Percentiles rank a stretch among this genome's conserved stretches.
These are phyloP conservation scores for Parascotia fuliginaria DNA, from an alignment of 2,888 invertebrate species.

Conservation along the genomic window DNA sequence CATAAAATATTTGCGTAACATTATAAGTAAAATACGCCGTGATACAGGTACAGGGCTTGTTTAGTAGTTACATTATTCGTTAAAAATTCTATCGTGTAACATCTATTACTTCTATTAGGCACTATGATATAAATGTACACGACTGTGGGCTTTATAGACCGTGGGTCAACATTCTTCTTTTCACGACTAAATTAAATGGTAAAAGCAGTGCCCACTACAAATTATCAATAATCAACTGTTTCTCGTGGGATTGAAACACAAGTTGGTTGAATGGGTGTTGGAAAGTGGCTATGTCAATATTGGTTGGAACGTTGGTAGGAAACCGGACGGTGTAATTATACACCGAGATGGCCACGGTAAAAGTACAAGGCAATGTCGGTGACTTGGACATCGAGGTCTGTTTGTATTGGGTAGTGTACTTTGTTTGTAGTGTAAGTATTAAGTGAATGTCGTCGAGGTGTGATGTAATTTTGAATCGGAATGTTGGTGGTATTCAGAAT, in stretches of 20 bases:
- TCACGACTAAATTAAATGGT: slow-evolving; percentile 38
- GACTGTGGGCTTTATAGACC: not conserved
- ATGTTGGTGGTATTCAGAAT: too few species aligned
- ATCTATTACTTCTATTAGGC: too few species aligned
- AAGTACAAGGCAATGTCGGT: slow-evolving; percentile 6
- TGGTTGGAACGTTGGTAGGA: slow-evolving; percentile 35
- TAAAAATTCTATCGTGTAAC: too few species aligned
- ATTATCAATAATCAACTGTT: slow-evolving; percentile 54
- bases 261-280: slow-evolving; percentile 43
- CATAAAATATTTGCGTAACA: too few species aligned
- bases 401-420: slow-evolving; percentile 15
- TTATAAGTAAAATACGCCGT: too few species aligned
- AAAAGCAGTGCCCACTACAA: slow-evolving; percentile 37
- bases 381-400: slow-evolving; percentile 6
- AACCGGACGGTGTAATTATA: slow-evolving; percentile 24
- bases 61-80: too few species aligned
- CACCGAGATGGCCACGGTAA: slow-evolving; percentile 7
- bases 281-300: slow-evolving; percentile 58
- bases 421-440: slow-evolving; percentile 8
- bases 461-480: not conserved
- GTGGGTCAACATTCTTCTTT: slow-evolving; percentile 33
- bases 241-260: slow-evolving; percentile 48
- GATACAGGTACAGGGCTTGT: too few species aligned
- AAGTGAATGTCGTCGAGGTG: slow-evolving; percentile 3
- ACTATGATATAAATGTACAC: too few species aligned